Conservation (phyloP, 2,888 invertebrate genomes). For the Macrophya alboannulata region DNA sequence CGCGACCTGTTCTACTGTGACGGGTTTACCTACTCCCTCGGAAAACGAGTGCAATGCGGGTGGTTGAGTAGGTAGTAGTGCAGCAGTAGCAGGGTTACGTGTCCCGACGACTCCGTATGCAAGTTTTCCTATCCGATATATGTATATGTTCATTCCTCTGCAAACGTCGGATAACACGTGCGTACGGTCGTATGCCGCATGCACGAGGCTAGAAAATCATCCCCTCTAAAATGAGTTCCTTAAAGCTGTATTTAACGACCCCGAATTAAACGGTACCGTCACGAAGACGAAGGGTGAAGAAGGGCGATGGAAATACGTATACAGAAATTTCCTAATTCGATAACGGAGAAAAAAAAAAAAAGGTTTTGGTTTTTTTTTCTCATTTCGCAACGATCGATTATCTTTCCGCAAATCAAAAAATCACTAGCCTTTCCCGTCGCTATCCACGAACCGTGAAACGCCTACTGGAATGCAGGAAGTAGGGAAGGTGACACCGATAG, state of each 20-base stretch:
- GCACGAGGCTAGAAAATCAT: not conserved
- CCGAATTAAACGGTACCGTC: not conserved
- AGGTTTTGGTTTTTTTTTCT: not conserved
- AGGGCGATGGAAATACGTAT: not conserved
- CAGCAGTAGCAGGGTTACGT: not conserved
- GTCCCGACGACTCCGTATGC: not conserved
- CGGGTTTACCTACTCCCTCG: not conserved
- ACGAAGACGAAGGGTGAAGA: too few relatives aligned
- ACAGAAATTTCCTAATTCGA: not conserved
- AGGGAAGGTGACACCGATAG: slow-evolving; percentile 59
- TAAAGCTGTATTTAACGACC: not conserved
- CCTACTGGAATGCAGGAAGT: not conserved
- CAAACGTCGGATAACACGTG: slow-evolving; percentile 2
- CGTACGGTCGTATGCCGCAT: not conserved
- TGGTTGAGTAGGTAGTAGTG: slow-evolving; percentile 14
- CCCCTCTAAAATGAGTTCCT: not conserved
- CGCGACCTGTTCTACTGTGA: slow-evolving; percentile 26
- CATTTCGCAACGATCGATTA: not conserved
- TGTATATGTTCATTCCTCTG: slow-evolving; percentile 27
- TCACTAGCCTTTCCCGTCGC: not conserved
- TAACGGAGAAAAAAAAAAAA: not conserved
- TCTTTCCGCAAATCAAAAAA: not conserved
- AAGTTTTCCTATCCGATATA: not conserved
- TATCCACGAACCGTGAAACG: not conserved
- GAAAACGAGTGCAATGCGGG: slow-evolving; percentile 17